Evolutionary conservation across 2,888 invertebrate species (phyloP), one percentile per base, ranked within the genome.

Genomic region (Drosophila subquinaria): DNA sequence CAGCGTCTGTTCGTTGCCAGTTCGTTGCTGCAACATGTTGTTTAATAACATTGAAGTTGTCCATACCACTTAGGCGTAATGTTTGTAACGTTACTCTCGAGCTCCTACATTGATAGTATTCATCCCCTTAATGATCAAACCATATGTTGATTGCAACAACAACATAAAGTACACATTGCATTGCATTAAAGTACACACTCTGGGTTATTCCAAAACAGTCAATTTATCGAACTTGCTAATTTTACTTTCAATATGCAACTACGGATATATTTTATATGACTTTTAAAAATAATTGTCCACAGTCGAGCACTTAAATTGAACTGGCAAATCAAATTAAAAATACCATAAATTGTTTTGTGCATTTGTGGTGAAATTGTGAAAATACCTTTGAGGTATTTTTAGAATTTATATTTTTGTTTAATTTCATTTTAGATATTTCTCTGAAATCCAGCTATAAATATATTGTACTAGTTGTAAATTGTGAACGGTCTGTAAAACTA

Each of bases 1-100:
- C 42, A 64, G 53, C 47, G 53, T 61, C 45, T 65, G 62, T 71
- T 73, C 8, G 30, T 8, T 78, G 73, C 60, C 60, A 69, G 69
- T 59, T 69, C 72, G 55, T 36, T 73, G 80, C 17, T 73, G 66
- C 69, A 67, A 69, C 73, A 73, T 66, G 66, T 56, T 76, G 68
- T 57, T 61, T 59, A 43, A 70, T 63, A 61, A 43, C 65, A 20
- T 59, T 57, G 43, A 50, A 59, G 64, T 43, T 57, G 48, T 45
- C 42, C 45, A 30, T 47, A 33, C 30, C 74, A 67, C 66, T 70
- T 64, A 10, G 48, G 36, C 47, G 23, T 15, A 13, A 43, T 77
- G 53, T 42, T 48, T 59, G 53, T 56, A 38, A 33, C 62, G 27
- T 38, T 45, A 59, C 50, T 40, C 11, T 53, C 13, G 27, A 35